Evolutionary conservation across 1,140 invertebrate species (phyloP).

Genomic region (Dinoponera quadriceps): DNA sequence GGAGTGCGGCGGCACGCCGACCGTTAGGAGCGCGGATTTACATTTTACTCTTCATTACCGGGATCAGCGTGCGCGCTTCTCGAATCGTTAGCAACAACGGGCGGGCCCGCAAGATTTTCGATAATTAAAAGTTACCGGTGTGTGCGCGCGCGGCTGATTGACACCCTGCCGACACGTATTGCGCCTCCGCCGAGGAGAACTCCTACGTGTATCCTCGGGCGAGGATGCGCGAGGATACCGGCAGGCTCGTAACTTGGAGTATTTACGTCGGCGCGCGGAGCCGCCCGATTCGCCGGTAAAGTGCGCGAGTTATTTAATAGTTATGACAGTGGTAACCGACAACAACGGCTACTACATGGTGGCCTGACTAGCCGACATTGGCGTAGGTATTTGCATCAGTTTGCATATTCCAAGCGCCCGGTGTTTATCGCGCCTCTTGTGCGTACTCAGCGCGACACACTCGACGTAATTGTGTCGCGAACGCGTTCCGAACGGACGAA

Average conservation of each 20-base stretch:
- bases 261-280: conserved; percentile 42
- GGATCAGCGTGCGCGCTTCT: conserved; percentile 54
- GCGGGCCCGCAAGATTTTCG: conserved; percentile 60
- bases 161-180: conserved; percentile 64
- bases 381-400: conserved; percentile 23
- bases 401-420: too few species aligned
- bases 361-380: conserved; percentile 27
- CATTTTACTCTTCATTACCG: conserved; percentile 61
- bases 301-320: conserved; percentile 58
- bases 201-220: conserved; percentile 6
- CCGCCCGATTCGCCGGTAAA: conserved; percentile 36
- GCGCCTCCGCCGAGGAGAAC: not conserved
- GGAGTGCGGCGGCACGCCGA: conserved; percentile 21
- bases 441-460: too few species aligned
- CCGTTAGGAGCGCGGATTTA: conserved; percentile 52
- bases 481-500: too few species aligned
- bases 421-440: too few species aligned
- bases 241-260: conserved; percentile 65
- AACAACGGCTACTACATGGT: conserved; percentile 57
- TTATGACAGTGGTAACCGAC: conserved; percentile 56
- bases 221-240: not conserved
- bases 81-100: conserved; percentile 61
- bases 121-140: conserved; percentile 70
- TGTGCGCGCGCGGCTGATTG: conserved; percentile 60
- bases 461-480: too few species aligned